These are phyloP conservation scores for Hucho hucho DNA, from an alignment of 2,113 vertebrate species.

Conservation along the genomic window DNA sequence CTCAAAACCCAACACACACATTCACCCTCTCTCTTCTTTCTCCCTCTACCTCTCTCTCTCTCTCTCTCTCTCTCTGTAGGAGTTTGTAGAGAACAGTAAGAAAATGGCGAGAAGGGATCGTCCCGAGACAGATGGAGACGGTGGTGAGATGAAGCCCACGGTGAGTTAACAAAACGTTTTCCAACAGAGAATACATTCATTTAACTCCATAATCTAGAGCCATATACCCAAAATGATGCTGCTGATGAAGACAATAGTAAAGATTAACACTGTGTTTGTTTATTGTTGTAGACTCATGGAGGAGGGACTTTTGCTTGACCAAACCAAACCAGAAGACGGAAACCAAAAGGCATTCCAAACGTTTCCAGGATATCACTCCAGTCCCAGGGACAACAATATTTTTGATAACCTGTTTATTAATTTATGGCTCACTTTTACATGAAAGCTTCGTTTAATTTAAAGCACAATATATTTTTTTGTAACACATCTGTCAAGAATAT, in stretches of 20 bases:
- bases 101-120: constrained; percentile 73
- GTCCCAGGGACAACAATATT: neutral
- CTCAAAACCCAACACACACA: neutral
- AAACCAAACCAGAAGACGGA: neutral
- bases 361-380: constrained; percentile 25
- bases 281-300: constrained; percentile 81
- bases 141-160: constrained; percentile 90
- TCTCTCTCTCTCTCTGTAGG: constrained; percentile 70
- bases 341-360: neutral
- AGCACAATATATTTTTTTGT: neutral
- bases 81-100: constrained; percentile 91
- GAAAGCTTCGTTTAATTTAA: neutral
- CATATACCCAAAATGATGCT: neutral
- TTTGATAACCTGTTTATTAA: constrained; percentile 1
- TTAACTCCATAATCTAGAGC: neutral
- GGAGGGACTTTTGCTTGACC: constrained; percentile 81
- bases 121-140: constrained; percentile 60
- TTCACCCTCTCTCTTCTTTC: neutral
- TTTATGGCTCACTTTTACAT: constrained; percentile 10
- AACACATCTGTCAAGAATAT: neutral
- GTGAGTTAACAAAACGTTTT: constrained; percentile 77
- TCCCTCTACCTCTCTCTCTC: constrained; percentile 22
- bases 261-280: constrained; percentile 37
- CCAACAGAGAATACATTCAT: neutral
- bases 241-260: constrained; percentile 48